Percentiles rank a stretch among this genome's conserved stretches.
These are phyloP conservation scores for Sebastes taczanowskii DNA, from an alignment of 2,797 vertebrate species.

Conservation along the genomic window DNA sequence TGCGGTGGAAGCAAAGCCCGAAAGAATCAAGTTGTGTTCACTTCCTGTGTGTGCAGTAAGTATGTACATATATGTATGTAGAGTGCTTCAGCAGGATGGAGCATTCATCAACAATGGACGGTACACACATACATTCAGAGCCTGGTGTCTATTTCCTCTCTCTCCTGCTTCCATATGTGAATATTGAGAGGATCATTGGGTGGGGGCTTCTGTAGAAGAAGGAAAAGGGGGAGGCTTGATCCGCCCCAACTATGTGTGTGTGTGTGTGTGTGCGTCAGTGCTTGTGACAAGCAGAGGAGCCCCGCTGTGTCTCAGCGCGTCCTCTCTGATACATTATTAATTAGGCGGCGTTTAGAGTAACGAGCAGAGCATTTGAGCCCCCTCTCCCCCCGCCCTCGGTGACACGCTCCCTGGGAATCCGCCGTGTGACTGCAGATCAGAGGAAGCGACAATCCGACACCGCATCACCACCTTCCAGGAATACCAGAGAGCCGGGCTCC, in stretches of 20 bases:
- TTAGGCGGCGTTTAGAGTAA: conserved; percentile 83
- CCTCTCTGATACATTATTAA: conserved; percentile 85
- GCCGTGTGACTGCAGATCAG: conserved; percentile 76
- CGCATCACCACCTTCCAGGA: conserved; percentile 72
- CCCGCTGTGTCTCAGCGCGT: conserved; percentile 70
- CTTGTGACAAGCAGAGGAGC: conserved; percentile 73
- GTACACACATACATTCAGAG: conserved; percentile 33
- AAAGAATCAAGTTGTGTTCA: conserved; percentile 51
- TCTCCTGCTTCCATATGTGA: conserved; percentile 48
- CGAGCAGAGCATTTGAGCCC: conserved; percentile 78
- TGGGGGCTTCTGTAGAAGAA: conserved; percentile 42
- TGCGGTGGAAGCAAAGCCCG: conserved; percentile 55
- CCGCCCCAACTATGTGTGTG: conserved; percentile 45
- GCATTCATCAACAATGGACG: conserved; percentile 41
- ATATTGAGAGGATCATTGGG: conserved; percentile 57
- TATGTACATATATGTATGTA: conserved; percentile 23
- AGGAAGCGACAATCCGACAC: conserved; percentile 69
- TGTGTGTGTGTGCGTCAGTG: conserved; percentile 22
- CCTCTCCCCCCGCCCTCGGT: conserved; percentile 54
- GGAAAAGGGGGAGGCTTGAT: conserved; percentile 52
- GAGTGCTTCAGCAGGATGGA: conserved; percentile 29
- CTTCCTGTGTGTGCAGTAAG: conserved; percentile 35
- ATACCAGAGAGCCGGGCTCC: conserved; percentile 60
- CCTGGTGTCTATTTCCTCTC: conserved; percentile 40
- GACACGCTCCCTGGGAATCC: conserved; percentile 77